Evolutionary conservation across 2,113 vertebrate genomes (phyloP).

Genomic region (Mungos mungo): DNA sequence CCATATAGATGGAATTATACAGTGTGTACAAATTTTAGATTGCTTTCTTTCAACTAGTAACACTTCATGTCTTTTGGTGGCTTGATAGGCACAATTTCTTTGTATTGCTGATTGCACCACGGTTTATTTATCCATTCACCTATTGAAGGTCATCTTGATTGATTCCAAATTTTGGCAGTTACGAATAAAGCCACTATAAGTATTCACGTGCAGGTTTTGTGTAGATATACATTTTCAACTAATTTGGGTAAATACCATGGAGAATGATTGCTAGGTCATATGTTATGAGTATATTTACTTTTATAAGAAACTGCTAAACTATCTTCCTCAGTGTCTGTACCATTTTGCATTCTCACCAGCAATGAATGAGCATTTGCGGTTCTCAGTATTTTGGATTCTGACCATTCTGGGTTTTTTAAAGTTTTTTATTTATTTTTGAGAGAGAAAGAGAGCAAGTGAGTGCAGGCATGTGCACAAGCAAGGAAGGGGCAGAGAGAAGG

Average conservation of each 20-base stretch:
- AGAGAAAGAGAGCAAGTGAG: too few species aligned
- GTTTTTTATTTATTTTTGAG: too few species aligned
- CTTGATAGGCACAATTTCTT: not conserved
- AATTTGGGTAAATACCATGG: not conserved
- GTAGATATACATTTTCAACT: not conserved
- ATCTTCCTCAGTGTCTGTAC: not conserved
- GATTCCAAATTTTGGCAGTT: not conserved
- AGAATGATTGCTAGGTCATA: not conserved
- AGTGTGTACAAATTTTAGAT: not conserved
- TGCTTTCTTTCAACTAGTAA: not conserved
- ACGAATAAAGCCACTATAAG: not conserved
- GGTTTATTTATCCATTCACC: not conserved
- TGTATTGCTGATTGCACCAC: not conserved
- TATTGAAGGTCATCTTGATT: not conserved
- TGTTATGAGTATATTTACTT: not conserved
- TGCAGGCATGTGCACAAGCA: too few species aligned
- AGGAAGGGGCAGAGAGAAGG: too few species aligned
- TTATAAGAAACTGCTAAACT: not conserved
- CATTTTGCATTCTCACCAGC: not conserved
- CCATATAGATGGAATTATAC: not conserved
- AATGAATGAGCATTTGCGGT: not conserved
- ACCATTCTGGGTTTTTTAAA: not conserved
- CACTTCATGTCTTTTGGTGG: not conserved
- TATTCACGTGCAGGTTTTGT: not conserved
- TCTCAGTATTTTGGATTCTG: not conserved